Percentiles rank a stretch among this genome's conserved stretches.
Conservation (phyloP, 2,797 vertebrate species). For the Hephaestus fuliginosus region DNA sequence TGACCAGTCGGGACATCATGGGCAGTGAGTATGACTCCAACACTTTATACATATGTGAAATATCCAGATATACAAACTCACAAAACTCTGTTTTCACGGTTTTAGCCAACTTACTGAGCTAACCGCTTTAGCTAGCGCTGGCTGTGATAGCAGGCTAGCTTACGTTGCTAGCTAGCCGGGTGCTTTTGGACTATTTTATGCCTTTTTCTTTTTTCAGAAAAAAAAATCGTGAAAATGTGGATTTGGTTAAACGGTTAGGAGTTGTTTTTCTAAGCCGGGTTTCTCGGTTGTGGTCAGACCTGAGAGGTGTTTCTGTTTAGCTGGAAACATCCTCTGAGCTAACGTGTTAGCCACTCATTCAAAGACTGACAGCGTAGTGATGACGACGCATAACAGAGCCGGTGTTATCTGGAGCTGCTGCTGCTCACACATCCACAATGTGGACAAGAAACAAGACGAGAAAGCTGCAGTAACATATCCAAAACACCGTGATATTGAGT, state of each 20-base stretch:
- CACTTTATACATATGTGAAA: no score
- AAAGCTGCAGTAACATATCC: fast-evolving
- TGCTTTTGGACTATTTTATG: not conserved
- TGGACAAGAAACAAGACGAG: fast-evolving
- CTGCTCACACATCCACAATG: fast-evolving
- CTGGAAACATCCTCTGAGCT: constrained; percentile 34
- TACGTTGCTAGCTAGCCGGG: constrained; percentile 40
- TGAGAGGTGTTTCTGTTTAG: not conserved
- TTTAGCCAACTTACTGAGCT: constrained; percentile 53
- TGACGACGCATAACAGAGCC: constrained; percentile 80
- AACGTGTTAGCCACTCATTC: constrained; percentile 76
- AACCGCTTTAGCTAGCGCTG: constrained; percentile 19
- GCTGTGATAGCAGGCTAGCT: constrained; percentile 49
- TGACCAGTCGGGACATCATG: constrained; percentile 67
- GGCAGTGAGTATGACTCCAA: constrained; percentile 77
- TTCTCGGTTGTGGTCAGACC: fast-evolving
- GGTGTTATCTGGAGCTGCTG: constrained; percentile 9
- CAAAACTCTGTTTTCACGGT: not conserved
- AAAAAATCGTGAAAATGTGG: not conserved
- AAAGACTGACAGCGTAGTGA: constrained; percentile 79
- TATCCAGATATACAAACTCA: fast-evolving
- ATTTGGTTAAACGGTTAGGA: fast-evolving
- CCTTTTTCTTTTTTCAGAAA: no score
- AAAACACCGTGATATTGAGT: fast-evolving
- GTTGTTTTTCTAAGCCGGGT: not conserved